Conservation (phyloP, 92 coral and sea anemone genomes). For the Siderastrea siderea region DNA sequence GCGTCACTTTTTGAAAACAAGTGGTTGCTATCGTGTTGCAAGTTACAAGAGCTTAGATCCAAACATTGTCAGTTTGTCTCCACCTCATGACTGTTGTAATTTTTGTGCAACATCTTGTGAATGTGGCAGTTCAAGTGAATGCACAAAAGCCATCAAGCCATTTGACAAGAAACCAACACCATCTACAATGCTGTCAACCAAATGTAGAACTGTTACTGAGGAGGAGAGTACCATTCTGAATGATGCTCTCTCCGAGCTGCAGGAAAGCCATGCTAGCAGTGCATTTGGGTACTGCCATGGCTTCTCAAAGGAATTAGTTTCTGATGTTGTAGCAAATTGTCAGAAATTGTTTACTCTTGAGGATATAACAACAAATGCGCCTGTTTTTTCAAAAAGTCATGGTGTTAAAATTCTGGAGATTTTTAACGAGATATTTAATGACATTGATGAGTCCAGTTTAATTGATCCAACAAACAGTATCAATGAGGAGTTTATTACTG, state of each 20-base stretch:
- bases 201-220: slow-evolving; percentile 19
- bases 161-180: slow-evolving; percentile 30
- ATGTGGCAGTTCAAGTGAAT: slow-evolving; percentile 28
- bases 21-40: slow-evolving; percentile 56
- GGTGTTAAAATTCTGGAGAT: slow-evolving; percentile 26
- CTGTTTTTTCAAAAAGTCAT: slow-evolving; percentile 13
- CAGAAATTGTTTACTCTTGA: slow-evolving; percentile 38
- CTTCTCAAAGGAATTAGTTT: slow-evolving; percentile 28
- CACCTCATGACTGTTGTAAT: slow-evolving; percentile 53
- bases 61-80: slow-evolving; percentile 23
- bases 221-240: slow-evolving; percentile 9
- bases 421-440: slow-evolving; percentile 9
- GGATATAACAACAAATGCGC: slow-evolving; percentile 21
- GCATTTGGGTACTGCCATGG: slow-evolving; percentile 48
- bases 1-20: slow-evolving; percentile 57
- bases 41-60: slow-evolving; percentile 37
- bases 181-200: neutral
- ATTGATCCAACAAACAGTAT: neutral
- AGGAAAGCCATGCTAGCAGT: slow-evolving; percentile 4
- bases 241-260: slow-evolving; percentile 32
- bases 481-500: slow-evolving; percentile 2
- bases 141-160: slow-evolving; percentile 20
- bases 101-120: slow-evolving; percentile 46
- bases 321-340: slow-evolving; percentile 17
- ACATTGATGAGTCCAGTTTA: neutral